Conservation (phyloP, 2,113 vertebrate species). For the Trematomus loennbergii region DNA sequence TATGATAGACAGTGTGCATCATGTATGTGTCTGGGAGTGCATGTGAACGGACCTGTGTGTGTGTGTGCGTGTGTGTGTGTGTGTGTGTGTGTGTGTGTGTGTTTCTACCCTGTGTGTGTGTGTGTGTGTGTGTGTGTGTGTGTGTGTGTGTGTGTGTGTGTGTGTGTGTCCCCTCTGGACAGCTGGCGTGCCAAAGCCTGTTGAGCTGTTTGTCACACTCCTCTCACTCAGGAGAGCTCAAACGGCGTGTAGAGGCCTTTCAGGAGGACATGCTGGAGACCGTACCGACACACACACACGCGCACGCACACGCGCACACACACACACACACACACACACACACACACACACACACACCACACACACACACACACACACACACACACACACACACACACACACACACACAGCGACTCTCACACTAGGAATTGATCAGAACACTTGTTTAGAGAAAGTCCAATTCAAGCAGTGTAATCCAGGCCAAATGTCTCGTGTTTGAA, state of each 20-base stretch:
- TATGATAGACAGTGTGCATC: too few species aligned
- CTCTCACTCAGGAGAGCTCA: conserved; percentile 72
- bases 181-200: conserved; percentile 78
- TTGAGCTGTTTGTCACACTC: conserved; percentile 81
- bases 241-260: conserved; percentile 65
- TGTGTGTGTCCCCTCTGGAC: conserved; percentile 72
- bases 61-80: conserved; percentile 5
- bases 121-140: conserved; percentile 14
- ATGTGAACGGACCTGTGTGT: not conserved
- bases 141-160: conserved; percentile 49
- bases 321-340: too few species aligned
- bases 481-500: not conserved
- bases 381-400: too few species aligned
- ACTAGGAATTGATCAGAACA: too few species aligned
- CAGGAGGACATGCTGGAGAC: conserved; percentile 54
- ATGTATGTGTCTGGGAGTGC: too few species aligned
- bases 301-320: conserved; percentile 9
- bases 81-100: too few species aligned
- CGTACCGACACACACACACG: conserved; percentile 32
- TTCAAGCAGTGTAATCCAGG: too few species aligned
- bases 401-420: too few species aligned
- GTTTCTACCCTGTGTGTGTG: not conserved
- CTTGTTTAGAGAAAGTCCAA: not conserved
- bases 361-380: too few species aligned
- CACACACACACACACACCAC: too few species aligned